Evolutionary conservation across 2,888 invertebrate species (phyloP).

Genomic region (Caenorhabditis becei): DNA sequence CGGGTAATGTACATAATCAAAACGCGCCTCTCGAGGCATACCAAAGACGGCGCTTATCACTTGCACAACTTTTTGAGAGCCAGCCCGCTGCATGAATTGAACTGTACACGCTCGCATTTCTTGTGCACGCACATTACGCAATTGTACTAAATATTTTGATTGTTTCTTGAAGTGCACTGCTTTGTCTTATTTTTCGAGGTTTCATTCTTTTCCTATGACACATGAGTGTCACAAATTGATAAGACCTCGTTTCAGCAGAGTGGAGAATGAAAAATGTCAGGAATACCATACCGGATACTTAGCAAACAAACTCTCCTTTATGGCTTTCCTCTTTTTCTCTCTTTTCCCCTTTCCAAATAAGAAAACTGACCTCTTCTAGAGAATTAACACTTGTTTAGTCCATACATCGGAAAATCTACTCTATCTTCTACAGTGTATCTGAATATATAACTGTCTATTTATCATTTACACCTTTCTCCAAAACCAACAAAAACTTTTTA

Average conservation of each 20-base stretch:
- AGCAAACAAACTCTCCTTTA: constrained; percentile 39
- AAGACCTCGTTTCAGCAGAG: constrained; percentile 21
- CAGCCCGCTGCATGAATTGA: constrained; percentile 28
- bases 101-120: constrained; percentile 32
- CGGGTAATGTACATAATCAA: constrained; percentile 60
- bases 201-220: constrained; percentile 20
- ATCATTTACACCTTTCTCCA: constrained; percentile 19
- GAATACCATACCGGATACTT: constrained; percentile 5
- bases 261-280: constrained; percentile 15
- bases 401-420: too few relatives aligned
- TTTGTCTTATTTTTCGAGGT: neutral
- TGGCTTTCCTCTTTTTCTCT: neutral
- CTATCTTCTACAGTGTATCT: too few relatives aligned
- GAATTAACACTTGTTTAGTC: too few relatives aligned
- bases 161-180: neutral
- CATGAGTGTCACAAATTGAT: constrained; percentile 18
- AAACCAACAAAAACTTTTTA: constrained; percentile 37
- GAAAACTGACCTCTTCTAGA: neutral
- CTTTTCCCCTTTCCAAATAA: neutral
- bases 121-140: constrained; percentile 15
- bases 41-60: constrained; percentile 55
- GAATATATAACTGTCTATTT: too few relatives aligned
- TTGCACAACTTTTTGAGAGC: constrained; percentile 48
- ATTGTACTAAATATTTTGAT: neutral
- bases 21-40: constrained; percentile 23